Evolutionary conservation across 2,113 vertebrate genomes (phyloP).

Genomic region (Cryptotis parvus): DNA sequence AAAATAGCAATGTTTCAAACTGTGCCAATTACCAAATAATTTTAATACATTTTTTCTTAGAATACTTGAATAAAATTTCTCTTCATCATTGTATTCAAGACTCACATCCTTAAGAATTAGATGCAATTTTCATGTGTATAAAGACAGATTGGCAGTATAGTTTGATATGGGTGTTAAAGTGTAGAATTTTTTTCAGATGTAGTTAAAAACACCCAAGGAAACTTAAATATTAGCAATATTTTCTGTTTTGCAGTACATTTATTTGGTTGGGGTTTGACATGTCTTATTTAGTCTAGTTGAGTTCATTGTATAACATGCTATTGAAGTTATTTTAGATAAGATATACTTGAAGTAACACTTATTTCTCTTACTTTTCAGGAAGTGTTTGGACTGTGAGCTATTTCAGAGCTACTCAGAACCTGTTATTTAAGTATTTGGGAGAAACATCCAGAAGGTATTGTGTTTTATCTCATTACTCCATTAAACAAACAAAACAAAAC

Average conservation of each 20-base stretch:
- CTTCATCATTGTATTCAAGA: constrained; percentile 23
- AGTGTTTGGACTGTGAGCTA: constrained; percentile 63
- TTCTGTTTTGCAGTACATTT: background rate
- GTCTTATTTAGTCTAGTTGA: constrained; percentile 18
- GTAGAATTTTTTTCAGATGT: background rate
- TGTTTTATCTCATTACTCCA: constrained; percentile 48
- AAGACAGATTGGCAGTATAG: background rate
- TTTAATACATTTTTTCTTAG: constrained; percentile 17
- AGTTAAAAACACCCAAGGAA: background rate
- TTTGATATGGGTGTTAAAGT: constrained; percentile 46
- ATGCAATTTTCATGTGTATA: background rate
- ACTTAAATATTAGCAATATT: background rate
- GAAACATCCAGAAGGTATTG: constrained; percentile 72
- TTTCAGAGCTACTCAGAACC: constrained; percentile 54
- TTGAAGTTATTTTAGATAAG: constrained; percentile 40
- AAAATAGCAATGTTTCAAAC: constrained; percentile 22
- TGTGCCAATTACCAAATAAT: background rate
- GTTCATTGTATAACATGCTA: background rate
- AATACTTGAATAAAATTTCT: constrained; percentile 10
- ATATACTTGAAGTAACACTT: constrained; percentile 53
- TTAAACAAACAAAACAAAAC: background rate
- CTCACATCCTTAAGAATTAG: background rate
- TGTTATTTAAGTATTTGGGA: constrained; percentile 56
- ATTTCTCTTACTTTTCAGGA: constrained; percentile 74
- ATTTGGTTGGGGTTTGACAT: constrained; percentile 29